phyloP scores from a whole-genome alignment of 1,140 invertebrate species.

The Ylistrum balloti region DNA sequence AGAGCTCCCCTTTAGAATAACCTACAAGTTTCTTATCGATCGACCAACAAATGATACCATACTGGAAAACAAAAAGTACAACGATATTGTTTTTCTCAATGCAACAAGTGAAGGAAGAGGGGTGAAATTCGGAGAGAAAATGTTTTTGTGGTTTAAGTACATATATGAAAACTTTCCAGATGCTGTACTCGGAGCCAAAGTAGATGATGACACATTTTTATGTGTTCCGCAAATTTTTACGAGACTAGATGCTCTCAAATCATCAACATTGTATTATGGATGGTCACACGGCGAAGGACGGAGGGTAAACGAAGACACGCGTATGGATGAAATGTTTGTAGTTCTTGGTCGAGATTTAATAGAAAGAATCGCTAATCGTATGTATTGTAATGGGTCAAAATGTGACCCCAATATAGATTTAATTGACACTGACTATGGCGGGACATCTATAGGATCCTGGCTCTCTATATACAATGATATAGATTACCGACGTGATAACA shows the following conservation, averaged over 20 bases:
- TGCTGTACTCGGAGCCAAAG: background rate
- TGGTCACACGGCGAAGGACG: background rate
- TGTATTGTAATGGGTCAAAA: background rate
- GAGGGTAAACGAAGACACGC: background rate
- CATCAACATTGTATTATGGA: background rate
- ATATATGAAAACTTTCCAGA: background rate
- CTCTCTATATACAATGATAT: conserved; percentile 37
- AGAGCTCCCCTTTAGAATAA: background rate
- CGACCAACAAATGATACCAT: background rate
- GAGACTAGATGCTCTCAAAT: background rate
- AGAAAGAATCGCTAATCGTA: background rate
- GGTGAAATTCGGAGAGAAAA: background rate
- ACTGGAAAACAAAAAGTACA: background rate
- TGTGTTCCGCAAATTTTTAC: background rate
- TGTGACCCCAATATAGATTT: background rate
- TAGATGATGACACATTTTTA: background rate
- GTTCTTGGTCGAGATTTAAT: conserved; percentile 37
- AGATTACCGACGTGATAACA: background rate
- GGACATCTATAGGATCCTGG: background rate
- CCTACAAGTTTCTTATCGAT: background rate
- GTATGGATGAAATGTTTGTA: conserved; percentile 46
- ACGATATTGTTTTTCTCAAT: background rate
- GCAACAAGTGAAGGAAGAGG: background rate
- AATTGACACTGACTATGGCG: conserved; percentile 24
- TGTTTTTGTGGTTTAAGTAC: background rate